Base-by-base conservation (phyloP, 2,797 vertebrate genomes). In the Taenioides sp. region DNA sequence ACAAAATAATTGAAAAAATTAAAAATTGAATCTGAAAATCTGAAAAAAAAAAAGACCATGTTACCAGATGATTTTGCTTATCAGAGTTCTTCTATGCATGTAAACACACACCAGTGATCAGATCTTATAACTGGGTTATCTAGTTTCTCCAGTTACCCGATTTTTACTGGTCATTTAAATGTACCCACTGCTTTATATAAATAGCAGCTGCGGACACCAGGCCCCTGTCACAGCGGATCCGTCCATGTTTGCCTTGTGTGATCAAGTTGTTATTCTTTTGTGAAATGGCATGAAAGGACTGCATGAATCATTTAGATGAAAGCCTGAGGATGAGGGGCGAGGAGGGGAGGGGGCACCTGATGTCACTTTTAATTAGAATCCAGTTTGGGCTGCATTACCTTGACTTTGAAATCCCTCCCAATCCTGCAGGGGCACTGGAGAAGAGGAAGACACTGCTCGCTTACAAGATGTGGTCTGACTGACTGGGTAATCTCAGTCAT, bases 241-340 rank as follows among this genome's bases (percentile, higher is more conserved):
- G 78, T 88, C 81, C 75, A 57, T 78, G 86, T 89, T 89, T 85
- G 86, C 85, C 82, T 76, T 86, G 86, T 86, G 76, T 85, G 89
- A 91, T 92, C 86, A 90, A 89, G 80, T 83, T 83, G 86, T 91
- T 89, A 88, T 87, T 91, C 86, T 84, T 90, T 90, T 80, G 89
- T 87, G 83, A 79, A 81, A 88, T 81, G 80, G 86, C 88, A 88
- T 88, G 83, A 87, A 89, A 90, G 90, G 87, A 85, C 88, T 82
- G 87, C 91, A 92, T 93, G 91, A 93, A 93, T 92, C 89, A 93
- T 92, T 92, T 91, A 92, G 89, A 91, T 93, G 89, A 92, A 92
- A 91, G 90, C 86, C 86, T 18, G 83, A 82, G 85, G 85, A 90
- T 80, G 83, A 69, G 83, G 79, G 20, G 65, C 68, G 55, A 69